Evolutionary conservation across 1,140 invertebrate genomes (phyloP).

Genomic region (Sesamia nonagrioides): DNA sequence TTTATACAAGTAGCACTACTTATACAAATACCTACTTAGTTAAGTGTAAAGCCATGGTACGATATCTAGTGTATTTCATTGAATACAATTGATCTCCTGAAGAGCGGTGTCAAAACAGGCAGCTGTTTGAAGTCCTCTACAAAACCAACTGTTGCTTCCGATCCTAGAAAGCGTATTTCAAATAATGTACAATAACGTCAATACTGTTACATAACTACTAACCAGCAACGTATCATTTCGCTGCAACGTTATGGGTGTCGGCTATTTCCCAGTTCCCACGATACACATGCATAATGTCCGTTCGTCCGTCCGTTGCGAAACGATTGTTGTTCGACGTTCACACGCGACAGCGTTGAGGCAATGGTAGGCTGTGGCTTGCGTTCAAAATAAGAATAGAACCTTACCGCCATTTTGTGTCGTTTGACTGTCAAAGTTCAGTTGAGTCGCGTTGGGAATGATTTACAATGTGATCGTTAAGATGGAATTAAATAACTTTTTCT

Average conservation of each 20-base stretch:
- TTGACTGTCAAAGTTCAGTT: constrained; percentile 4
- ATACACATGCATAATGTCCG: constrained; percentile 50
- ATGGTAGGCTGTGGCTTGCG: neutral
- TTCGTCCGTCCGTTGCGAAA: constrained; percentile 48
- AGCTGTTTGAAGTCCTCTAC: neutral
- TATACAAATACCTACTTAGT: no score
- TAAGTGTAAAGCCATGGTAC: no score
- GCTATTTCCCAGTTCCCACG: constrained; percentile 48
- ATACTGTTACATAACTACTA: constrained; percentile 26
- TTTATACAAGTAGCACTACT: no score
- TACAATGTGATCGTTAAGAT: neutral
- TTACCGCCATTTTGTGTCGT: constrained; percentile 25
- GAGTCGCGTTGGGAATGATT: neutral
- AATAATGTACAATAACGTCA: constrained; percentile 9
- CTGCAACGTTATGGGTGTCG: constrained; percentile 37
- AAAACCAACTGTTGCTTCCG: neutral
- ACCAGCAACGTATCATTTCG: constrained; percentile 43
- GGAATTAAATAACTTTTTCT: no score
- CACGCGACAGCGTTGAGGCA: constrained; percentile 41
- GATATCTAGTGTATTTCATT: no score
- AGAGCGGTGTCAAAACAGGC: neutral
- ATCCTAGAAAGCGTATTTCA: neutral
- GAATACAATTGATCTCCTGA: neutral
- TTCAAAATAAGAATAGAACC: constrained; percentile 15
- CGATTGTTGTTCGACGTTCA: constrained; percentile 47